A percentile compares a stretch with the other conserved stretches of the same genome.
Conservation (phyloP, 1,140 invertebrate species). For the Nomia melanderi region DNA sequence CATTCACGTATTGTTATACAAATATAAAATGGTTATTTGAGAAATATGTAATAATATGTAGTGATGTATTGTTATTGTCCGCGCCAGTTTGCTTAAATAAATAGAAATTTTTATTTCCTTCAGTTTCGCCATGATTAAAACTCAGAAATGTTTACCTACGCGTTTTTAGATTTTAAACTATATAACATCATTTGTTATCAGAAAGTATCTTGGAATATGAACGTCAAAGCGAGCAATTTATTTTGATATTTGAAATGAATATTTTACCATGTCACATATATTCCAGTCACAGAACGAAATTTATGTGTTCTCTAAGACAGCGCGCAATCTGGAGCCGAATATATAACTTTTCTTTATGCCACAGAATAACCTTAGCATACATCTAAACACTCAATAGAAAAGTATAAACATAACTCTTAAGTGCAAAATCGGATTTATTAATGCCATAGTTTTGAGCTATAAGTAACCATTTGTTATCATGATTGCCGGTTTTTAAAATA, state of each 20-base stretch:
- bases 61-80: no score
- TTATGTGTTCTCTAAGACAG: slow-evolving; percentile 21
- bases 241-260: slow-evolving; percentile 22
- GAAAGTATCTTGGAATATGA: slow-evolving; percentile 11
- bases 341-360: not conserved
- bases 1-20: no score
- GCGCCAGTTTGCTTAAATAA: no score
- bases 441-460: not conserved
- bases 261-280: slow-evolving; percentile 17
- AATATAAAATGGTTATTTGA: no score
- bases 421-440: not conserved
- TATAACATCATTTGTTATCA: not conserved
- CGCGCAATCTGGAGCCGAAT: not conserved
- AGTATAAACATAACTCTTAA: no score
- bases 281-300: not conserved
- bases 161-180: no score
- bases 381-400: not conserved
- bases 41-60: no score
- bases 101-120: no score
- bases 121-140: no score
- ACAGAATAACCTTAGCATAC: not conserved
- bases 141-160: no score
- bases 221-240: slow-evolving; percentile 21
- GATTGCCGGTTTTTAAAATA: no score
- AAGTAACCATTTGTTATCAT: not conserved